A percentile compares a stretch with the other conserved stretches of the same genome.
Conservation (phyloP, 1,140 invertebrate genomes). For the Penaeus indicus region DNA sequence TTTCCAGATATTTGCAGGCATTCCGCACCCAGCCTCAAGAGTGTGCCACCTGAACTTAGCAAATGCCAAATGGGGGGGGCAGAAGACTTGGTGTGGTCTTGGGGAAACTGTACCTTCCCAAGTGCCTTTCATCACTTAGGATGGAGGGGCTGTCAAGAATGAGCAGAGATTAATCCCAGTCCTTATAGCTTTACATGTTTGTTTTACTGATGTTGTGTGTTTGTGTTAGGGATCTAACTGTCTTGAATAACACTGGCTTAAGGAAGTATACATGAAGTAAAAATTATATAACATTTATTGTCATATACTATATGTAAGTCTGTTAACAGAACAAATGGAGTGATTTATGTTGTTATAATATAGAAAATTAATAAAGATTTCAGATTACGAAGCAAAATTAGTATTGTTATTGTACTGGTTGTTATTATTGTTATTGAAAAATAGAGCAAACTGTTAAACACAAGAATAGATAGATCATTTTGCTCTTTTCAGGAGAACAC, state of each 20-base stretch:
- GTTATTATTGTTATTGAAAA: too few relatives aligned
- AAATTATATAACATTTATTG: too few relatives aligned
- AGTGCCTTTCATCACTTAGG: slow-evolving; percentile 73
- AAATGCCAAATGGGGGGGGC: slow-evolving; percentile 71
- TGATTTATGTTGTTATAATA: neutral
- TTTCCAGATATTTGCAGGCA: slow-evolving; percentile 67
- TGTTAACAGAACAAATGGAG: too few relatives aligned
- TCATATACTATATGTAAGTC: too few relatives aligned
- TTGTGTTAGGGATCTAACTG: neutral
- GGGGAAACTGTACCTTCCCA: slow-evolving; percentile 73
- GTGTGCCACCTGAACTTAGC: slow-evolving; percentile 74
- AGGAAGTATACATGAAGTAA: neutral
- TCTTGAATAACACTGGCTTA: too few relatives aligned
- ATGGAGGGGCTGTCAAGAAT: slow-evolving; percentile 73
- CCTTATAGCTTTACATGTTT: slow-evolving; percentile 71
- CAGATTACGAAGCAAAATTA: neutral
- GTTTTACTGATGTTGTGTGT: neutral
- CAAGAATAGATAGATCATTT: neutral
- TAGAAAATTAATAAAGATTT: neutral
- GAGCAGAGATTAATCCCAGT: slow-evolving; percentile 73
- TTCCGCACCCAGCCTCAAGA: slow-evolving; percentile 72
- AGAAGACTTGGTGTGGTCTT: slow-evolving; percentile 74
- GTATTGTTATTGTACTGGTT: neutral
- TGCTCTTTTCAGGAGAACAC: slow-evolving; percentile 70
- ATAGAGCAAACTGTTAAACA: neutral